Evolutionary conservation across 2,797 vertebrate genomes (phyloP).

Genomic region (Scarus forsteni): DNA sequence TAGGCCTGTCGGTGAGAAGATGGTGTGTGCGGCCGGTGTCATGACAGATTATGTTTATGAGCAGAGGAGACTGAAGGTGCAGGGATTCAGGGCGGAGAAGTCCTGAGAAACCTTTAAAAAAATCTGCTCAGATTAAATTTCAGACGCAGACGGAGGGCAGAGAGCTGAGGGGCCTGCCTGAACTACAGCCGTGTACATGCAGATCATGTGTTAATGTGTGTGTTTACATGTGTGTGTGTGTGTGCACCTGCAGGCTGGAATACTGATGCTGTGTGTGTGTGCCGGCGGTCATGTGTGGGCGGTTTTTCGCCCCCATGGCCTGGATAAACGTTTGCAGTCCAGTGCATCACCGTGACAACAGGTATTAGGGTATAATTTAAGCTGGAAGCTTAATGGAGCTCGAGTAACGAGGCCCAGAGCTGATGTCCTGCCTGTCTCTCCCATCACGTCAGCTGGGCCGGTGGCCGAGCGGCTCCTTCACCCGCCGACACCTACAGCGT

Average conservation of each 20-base stretch:
- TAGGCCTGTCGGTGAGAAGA: background rate
- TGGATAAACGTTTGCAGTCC: conserved; percentile 72
- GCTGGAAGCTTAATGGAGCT: conserved; percentile 82
- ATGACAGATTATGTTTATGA: background rate
- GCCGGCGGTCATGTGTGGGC: conserved; percentile 37
- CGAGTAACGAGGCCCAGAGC: conserved; percentile 75
- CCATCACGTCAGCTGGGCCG: conserved; percentile 64
- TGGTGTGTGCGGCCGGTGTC: background rate
- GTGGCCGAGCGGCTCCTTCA: conserved; percentile 58
- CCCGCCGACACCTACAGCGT: conserved; percentile 55
- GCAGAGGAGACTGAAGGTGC: background rate
- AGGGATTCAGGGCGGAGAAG: background rate
- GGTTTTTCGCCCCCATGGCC: conserved; percentile 62
- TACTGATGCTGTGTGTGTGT: conserved; percentile 11
- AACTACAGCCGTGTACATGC: background rate
- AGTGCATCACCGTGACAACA: conserved; percentile 77
- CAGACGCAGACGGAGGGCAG: background rate
- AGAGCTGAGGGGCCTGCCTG: background rate
- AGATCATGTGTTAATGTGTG: conserved; percentile 35
- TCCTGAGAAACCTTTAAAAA: background rate
- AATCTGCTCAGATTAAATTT: background rate
- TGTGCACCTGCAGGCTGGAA: background rate
- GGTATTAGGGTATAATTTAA: conserved; percentile 80
- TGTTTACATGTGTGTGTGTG: background rate
- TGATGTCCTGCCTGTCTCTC: conserved; percentile 73